Percentiles rank a stretch among this genome's conserved stretches.
These are phyloP conservation scores for Myotis vivesi DNA, from an alignment of 2,797 vertebrate genomes.

Conservation along the genomic window DNA sequence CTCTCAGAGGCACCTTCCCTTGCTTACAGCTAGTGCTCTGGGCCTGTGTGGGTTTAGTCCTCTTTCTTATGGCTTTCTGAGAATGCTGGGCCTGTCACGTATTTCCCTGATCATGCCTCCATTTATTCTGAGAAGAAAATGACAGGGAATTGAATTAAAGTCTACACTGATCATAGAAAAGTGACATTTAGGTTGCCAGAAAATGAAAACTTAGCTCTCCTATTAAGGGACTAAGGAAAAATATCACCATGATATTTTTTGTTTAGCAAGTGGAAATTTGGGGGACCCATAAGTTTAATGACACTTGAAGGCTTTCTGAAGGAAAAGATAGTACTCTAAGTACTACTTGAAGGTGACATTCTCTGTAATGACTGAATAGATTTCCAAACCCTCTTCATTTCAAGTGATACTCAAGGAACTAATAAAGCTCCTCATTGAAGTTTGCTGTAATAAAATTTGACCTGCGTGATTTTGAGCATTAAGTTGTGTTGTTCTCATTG, in stretches of 20 bases:
- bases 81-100: background rate
- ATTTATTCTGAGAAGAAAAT: background rate
- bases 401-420: background rate
- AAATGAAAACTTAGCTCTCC: background rate
- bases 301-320: background rate
- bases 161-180: background rate
- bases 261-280: background rate
- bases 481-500: constrained; percentile 30
- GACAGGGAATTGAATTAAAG: background rate
- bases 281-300: background rate
- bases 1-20: background rate
- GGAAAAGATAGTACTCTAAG: background rate
- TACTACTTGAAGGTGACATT: background rate
- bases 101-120: background rate
- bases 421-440: background rate
- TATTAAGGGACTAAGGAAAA: background rate
- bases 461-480: background rate
- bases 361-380: background rate
- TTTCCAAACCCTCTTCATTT: background rate
- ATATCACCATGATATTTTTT: background rate
- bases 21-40: background rate
- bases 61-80: background rate
- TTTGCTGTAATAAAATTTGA: background rate
- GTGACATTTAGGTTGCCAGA: background rate
- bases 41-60: background rate